Evolutionary conservation across 2,113 vertebrate species (phyloP).

Genomic region (Phoxinus phoxinus): DNA sequence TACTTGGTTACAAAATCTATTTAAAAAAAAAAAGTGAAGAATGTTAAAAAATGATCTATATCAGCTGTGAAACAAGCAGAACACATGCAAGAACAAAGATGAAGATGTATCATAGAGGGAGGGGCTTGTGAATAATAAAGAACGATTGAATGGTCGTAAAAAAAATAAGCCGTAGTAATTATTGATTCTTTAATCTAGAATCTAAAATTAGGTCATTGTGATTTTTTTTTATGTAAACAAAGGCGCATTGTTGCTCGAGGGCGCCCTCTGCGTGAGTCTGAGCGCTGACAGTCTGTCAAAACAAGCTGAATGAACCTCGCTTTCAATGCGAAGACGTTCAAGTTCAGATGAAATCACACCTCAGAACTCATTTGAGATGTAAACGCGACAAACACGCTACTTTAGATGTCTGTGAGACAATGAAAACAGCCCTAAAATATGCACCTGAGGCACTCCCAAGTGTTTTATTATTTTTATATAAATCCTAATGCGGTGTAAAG

Average conservation of each 20-base stretch:
- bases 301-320: background rate
- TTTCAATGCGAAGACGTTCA: background rate
- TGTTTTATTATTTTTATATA: no score
- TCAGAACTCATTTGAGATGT: background rate
- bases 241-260: conserved; percentile 63
- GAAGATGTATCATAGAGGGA: no score
- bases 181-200: conserved; percentile 52
- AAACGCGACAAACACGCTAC: background rate
- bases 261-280: conserved; percentile 71
- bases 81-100: background rate
- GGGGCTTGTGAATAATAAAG: background rate
- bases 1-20: background rate
- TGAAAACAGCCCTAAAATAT: background rate
- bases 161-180: background rate
- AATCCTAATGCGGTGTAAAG: background rate
- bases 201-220: conserved; percentile 60
- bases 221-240: conserved; percentile 75
- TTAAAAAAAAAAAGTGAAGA: background rate
- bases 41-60: no score
- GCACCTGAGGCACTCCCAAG: background rate
- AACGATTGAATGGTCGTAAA: background rate
- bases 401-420: background rate
- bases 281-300: conserved; percentile 20
- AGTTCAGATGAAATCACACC: background rate
- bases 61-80: background rate